Percentiles rank a stretch among this genome's conserved stretches.
Conservation (phyloP, 2,113 vertebrate species). For the Laticauda colubrina region DNA sequence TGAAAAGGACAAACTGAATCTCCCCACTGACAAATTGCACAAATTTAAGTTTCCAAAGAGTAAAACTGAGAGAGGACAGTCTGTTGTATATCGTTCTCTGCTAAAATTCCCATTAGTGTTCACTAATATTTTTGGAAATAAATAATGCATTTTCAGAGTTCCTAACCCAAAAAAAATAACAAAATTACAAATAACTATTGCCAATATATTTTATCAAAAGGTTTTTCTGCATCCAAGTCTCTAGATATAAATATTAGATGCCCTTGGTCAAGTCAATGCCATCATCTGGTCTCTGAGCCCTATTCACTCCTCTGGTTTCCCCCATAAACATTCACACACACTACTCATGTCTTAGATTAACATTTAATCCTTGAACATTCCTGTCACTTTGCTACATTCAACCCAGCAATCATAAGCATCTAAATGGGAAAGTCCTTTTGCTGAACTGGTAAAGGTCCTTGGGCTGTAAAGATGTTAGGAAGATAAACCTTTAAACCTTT, state of each 20-base stretch:
- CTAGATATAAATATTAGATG: neutral
- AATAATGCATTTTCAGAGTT: neutral
- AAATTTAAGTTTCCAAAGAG: neutral
- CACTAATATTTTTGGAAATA: neutral
- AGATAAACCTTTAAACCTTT: neutral
- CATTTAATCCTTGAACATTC: neutral
- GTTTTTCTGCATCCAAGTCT: neutral
- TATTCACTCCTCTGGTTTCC: neutral
- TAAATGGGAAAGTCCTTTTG: no score
- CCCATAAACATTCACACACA: no score
- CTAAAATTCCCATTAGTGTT: neutral
- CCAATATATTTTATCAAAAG: neutral
- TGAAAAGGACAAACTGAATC: neutral
- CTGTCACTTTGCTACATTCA: neutral
- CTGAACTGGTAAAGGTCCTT: neutral
- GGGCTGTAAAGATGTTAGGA: neutral
- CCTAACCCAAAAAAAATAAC: neutral
- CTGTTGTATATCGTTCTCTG: neutral
- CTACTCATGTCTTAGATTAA: neutral
- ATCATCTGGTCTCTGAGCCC: neutral
- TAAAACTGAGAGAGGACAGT: neutral
- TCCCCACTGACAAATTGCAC: neutral
- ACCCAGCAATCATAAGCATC: neutral
- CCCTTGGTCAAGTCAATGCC: neutral
- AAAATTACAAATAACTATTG: neutral